Conservation (phyloP, 2,797 vertebrate species). For the Brachymystax lenok region DNA sequence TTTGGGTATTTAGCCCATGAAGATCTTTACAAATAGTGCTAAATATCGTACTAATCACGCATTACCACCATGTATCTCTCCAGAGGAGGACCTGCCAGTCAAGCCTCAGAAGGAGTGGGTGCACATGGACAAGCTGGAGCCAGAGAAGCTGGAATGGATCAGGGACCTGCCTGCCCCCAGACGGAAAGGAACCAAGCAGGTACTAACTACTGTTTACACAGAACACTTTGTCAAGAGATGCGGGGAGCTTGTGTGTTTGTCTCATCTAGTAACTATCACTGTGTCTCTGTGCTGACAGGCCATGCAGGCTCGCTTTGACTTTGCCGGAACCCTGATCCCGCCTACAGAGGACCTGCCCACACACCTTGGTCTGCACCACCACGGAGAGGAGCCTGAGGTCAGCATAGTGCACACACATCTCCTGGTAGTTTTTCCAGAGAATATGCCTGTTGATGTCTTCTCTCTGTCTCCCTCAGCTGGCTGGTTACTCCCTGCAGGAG, state of each 20-base stretch:
- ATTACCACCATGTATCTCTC: constrained; percentile 17
- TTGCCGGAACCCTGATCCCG: constrained; percentile 86
- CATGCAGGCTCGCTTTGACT: constrained; percentile 95
- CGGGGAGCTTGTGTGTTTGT: background rate
- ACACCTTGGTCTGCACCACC: constrained; percentile 94
- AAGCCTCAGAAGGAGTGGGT: constrained; percentile 89
- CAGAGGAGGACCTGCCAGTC: constrained; percentile 81
- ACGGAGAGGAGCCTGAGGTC: constrained; percentile 97
- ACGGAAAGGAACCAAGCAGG: constrained; percentile 84
- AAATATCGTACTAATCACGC: background rate
- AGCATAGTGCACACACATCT: constrained; percentile 29
- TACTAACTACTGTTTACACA: constrained; percentile 42
- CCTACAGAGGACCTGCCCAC: constrained; percentile 88
- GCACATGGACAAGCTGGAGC: constrained; percentile 92
- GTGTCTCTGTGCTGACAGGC: constrained; percentile 71
- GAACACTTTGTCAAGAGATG: background rate
- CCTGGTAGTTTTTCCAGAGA: background rate
- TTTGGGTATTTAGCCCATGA: background rate
- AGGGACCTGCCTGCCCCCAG: constrained; percentile 83
- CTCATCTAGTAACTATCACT: background rate
- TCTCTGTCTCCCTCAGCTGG: constrained; percentile 75
- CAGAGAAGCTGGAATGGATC: constrained; percentile 96
- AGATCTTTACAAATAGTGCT: background rate
- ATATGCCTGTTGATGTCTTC: background rate
- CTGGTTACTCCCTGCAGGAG: constrained; percentile 96